These are phyloP conservation scores for Seira sanloemensis DNA, from an alignment of 2,888 invertebrate genomes.

Conservation along the genomic window DNA sequence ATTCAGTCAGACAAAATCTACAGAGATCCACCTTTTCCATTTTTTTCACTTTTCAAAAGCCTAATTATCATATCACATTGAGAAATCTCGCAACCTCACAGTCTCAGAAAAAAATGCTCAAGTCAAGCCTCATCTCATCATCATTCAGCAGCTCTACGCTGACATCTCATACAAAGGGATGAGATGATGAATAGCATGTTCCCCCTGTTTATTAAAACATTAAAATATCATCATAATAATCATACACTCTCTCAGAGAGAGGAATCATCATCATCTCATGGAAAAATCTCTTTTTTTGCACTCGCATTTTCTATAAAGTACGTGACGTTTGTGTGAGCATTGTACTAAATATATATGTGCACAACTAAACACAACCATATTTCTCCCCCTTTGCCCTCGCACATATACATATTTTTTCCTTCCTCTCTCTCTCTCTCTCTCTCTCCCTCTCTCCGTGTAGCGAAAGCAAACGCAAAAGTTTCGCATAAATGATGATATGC, in stretches of 20 bases:
- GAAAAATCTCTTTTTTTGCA: background rate
- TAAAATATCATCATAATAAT: background rate
- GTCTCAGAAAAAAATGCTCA: too few relatives aligned
- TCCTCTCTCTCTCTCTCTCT: background rate
- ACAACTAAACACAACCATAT: background rate
- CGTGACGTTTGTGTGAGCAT: too few relatives aligned
- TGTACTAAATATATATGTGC: background rate
- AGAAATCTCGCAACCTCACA: too few relatives aligned
- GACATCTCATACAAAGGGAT: background rate
- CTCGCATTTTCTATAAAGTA: background rate
- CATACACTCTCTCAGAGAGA: background rate
- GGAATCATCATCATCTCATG: background rate
- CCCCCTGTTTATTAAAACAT: background rate
- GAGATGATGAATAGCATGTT: background rate
- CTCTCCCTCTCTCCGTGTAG: background rate
- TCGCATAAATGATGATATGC: background rate
- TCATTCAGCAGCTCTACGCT: background rate
- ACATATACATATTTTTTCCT: background rate
- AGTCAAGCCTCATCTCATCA: too few relatives aligned
- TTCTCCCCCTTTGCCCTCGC: background rate
- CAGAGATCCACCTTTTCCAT: background rate
- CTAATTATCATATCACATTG: too few relatives aligned
- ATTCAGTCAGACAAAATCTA: constrained; percentile 7
- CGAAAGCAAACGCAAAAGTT: background rate
- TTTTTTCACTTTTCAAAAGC: background rate